Percentiles rank a stretch among this genome's conserved stretches.
Evolutionary conservation across 1,140 invertebrate genomes (phyloP).

Genomic region (Nasonia longicornis): DNA sequence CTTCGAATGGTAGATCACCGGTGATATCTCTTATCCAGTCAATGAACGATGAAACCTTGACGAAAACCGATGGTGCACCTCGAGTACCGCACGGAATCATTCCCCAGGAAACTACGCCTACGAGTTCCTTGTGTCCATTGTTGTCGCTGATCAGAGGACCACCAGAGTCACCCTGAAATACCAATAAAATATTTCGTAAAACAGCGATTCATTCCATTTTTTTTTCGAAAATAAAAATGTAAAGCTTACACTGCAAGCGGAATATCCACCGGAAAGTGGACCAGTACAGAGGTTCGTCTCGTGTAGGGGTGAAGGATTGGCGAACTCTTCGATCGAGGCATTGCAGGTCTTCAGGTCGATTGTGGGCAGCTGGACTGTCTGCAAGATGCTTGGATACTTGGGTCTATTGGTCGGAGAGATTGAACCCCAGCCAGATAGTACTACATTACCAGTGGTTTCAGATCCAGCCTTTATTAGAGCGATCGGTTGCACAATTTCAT

Average conservation of each 20-base stretch:
- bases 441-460: not conserved
- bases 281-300: constrained; percentile 73
- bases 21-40: constrained; percentile 58
- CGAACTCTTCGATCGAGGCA: constrained; percentile 46
- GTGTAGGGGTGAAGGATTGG: constrained; percentile 48
- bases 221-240: constrained; percentile 23
- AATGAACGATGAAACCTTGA: constrained; percentile 73
- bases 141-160: constrained; percentile 71
- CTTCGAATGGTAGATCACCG: no score
- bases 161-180: constrained; percentile 74
- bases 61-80: constrained; percentile 77
- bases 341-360: not conserved
- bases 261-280: constrained; percentile 70
- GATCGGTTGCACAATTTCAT: not conserved
- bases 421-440: not conserved
- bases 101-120: constrained; percentile 83
- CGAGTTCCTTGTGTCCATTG: constrained; percentile 39
- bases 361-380: not conserved
- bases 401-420: not conserved
- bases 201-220: no score
- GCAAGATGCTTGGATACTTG: not conserved
- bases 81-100: constrained; percentile 75
- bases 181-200: not conserved
- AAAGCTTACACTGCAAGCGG: constrained; percentile 68
- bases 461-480: not conserved